Evolutionary conservation across 2,113 vertebrate genomes (phyloP).

Genomic region (Sinocyclocheilus anophthalmus): DNA sequence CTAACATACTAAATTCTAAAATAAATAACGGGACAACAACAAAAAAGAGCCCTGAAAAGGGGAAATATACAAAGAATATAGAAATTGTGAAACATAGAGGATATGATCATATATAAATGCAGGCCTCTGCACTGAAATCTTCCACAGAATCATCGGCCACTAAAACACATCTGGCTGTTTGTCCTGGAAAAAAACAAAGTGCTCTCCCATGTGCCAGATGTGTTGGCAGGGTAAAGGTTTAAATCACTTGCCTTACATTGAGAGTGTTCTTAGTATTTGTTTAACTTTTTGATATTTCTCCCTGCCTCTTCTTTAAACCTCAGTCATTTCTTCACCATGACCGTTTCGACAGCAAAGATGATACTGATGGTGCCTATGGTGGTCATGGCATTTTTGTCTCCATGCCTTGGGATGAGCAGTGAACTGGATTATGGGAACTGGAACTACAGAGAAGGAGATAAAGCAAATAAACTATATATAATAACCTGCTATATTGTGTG

Average conservation of each 20-base stretch:
- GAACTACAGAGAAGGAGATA: conserved; percentile 84
- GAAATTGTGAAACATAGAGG: background rate
- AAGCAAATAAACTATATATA: no score
- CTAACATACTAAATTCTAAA: background rate
- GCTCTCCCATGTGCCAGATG: conserved; percentile 21
- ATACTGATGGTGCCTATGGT: conserved; percentile 58
- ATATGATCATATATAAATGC: background rate
- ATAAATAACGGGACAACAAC: background rate
- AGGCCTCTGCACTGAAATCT: background rate
- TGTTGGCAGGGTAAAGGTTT: conserved; percentile 35
- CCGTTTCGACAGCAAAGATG: conserved; percentile 60
- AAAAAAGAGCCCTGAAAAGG: background rate
- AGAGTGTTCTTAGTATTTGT: conserved; percentile 1
- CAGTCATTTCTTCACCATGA: conserved; percentile 58
- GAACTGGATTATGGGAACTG: conserved; percentile 77
- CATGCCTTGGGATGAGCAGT: conserved; percentile 65
- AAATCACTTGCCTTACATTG: conserved; percentile 4
- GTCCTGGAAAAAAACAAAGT: conserved; percentile 27
- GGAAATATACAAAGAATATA: background rate
- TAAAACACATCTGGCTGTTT: conserved; percentile 5
- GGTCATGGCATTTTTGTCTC: conserved; percentile 62
- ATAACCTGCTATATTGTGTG: no score
- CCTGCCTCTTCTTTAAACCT: conserved; percentile 23
- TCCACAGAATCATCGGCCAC: background rate
- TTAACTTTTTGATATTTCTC: conserved; percentile 5